These are phyloP conservation scores for Agrotis exclamationis DNA, from an alignment of 2,888 invertebrate species.

Conservation along the genomic window DNA sequence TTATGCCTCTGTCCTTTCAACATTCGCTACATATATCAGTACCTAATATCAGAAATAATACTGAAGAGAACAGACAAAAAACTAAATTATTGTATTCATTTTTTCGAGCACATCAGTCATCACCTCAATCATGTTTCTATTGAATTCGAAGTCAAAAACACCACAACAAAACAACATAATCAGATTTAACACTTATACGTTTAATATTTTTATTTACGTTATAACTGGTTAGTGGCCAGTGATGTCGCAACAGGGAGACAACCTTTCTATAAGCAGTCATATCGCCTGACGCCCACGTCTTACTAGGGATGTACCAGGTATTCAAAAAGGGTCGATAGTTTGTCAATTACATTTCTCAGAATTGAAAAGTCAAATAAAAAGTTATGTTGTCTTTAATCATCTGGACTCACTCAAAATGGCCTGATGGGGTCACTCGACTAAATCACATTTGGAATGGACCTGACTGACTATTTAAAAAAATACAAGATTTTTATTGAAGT, in stretches of 20 bases:
- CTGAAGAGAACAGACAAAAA: neutral
- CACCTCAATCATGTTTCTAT: conserved; percentile 34
- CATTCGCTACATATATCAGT: neutral
- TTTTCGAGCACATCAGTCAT: neutral
- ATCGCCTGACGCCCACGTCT: conserved; percentile 81
- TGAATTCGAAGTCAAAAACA: conserved; percentile 33
- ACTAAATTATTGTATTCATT: conserved; percentile 11
- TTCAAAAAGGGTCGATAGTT: conserved; percentile 12
- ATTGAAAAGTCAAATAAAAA: neutral
- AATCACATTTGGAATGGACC: too few relatives aligned
- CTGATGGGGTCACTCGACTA: too few relatives aligned
- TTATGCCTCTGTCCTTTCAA: neutral
- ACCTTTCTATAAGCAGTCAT: conserved; percentile 76
- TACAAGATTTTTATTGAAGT: too few relatives aligned
- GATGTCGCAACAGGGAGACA: conserved; percentile 83
- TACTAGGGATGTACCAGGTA: conserved; percentile 66
- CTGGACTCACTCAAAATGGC: too few relatives aligned
- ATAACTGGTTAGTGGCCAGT: conserved; percentile 60
- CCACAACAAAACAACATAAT: conserved; percentile 56
- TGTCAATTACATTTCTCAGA: neutral
- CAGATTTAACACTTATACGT: conserved; percentile 59
- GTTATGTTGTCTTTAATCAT: neutral
- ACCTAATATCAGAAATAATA: neutral
- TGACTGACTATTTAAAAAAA: too few relatives aligned
- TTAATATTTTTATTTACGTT: conserved; percentile 66